Percentiles rank a stretch among this genome's conserved stretches.
These are phyloP conservation scores for Nebria ingens DNA, from an alignment of 1,140 invertebrate species.

Conservation along the genomic window DNA sequence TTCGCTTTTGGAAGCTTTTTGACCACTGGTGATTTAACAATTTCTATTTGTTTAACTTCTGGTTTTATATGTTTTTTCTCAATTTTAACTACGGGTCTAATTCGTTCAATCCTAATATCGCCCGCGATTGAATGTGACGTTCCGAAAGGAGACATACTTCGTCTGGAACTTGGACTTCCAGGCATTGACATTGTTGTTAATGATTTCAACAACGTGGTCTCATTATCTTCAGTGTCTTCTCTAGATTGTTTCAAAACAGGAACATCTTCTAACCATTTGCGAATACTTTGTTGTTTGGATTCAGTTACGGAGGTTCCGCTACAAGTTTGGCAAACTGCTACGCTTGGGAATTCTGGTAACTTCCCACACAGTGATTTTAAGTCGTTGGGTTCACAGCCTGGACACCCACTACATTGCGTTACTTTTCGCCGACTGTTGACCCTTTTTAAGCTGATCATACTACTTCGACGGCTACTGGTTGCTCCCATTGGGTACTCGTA, in stretches of 20 bases:
- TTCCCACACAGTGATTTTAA: conserved; percentile 28
- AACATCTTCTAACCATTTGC: conserved; percentile 70
- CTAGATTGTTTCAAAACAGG: conserved; percentile 36
- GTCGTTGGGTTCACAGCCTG: conserved; percentile 45
- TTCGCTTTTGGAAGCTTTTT: conserved; percentile 16
- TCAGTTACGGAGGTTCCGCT: conserved; percentile 43
- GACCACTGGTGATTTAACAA: neutral
- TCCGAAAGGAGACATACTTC: neutral
- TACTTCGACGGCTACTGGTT: conserved; percentile 39
- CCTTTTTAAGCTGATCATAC: conserved; percentile 43
- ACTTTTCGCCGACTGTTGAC: conserved; percentile 43
- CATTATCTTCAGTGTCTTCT: conserved; percentile 30
- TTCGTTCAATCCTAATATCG: no score
- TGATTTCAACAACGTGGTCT: conserved; percentile 25
- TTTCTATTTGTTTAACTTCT: no score
- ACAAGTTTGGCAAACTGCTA: conserved; percentile 40
- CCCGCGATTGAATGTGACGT: neutral
- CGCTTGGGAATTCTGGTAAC: conserved; percentile 35
- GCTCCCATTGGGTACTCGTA: conserved; percentile 27
- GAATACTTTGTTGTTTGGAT: conserved; percentile 55
- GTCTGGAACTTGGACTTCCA: neutral
- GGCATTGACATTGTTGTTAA: conserved; percentile 16
- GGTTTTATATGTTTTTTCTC: no score
- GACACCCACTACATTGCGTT: conserved; percentile 49
- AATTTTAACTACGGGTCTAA: no score